A percentile compares a stretch with the other conserved stretches of the same genome.
These are phyloP conservation scores for Dryobates pubescens DNA, from an alignment of 2,797 vertebrate species.

Conservation along the genomic window DNA sequence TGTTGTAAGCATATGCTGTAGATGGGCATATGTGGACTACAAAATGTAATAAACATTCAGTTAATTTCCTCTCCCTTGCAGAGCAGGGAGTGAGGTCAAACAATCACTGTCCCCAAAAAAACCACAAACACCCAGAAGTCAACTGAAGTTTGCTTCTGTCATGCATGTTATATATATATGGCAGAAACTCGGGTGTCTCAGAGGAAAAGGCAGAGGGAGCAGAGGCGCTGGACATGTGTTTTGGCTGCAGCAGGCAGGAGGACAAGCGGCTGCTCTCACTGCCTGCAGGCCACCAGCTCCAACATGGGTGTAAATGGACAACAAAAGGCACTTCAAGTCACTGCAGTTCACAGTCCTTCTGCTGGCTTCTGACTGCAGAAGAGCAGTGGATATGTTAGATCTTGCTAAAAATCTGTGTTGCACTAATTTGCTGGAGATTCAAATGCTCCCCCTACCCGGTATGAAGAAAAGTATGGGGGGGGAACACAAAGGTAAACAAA, in stretches of 20 bases:
- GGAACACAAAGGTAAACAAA: not conserved
- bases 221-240: accelerated
- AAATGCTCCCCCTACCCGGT: not conserved
- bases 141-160: not conserved
- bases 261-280: not conserved
- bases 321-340: not conserved
- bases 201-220: not conserved
- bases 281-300: not conserved
- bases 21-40: not conserved
- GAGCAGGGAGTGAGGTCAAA: not conserved
- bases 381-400: accelerated
- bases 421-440: not conserved
- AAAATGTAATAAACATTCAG: not conserved
- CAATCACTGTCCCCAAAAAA: not conserved
- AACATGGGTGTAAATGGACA: accelerated
- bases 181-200: not conserved
- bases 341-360: not conserved
- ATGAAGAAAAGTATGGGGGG: not conserved
- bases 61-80: not conserved
- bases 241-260: not conserved
- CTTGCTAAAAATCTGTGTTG: not conserved
- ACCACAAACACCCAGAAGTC: not conserved
- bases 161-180: too few relatives aligned
- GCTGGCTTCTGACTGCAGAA: not conserved
- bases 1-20: not conserved